Base-by-base conservation (phyloP, 2,797 vertebrate species). In the Peromyscus eremicus region DNA sequence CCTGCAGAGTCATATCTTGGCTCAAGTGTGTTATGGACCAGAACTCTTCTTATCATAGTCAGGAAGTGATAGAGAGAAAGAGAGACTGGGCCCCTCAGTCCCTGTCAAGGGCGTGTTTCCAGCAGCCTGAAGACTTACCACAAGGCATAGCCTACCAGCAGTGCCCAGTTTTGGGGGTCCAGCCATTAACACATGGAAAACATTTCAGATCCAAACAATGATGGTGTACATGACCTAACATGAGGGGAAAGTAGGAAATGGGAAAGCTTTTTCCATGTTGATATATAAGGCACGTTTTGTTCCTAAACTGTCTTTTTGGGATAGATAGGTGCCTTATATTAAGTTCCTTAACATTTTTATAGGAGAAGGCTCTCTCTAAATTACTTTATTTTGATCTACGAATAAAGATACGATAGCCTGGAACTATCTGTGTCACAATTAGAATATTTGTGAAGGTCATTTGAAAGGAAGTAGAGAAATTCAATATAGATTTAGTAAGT, bases 381-480 rank as follows among this genome's bases (percentile, higher is more conserved):
- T 92, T 66, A 71, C n/a, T 94, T 92, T 70, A 87, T 96, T 97
- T 94, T 94, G 85, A 83, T 86, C 70, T 46, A 84, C 46, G 76
- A 46, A 89, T 40, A 86, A 92, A 94, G 64, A 89, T 17, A 34
- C 34, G 73, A 1, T 49, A 73, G 25, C 29, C 29, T 25, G 4
- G n/a, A 83, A 71, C 52, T 82, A 52, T 32, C n/a, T 81, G 6
- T 92, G 62, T 82, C 81, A 21, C 49, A 37, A 16, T 57, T 82
- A 21, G 40, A 80, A 25, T 43, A 49, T 73, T n/a, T 79, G 37
- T 37, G 55, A 66, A 87, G 86, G 89, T 94, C 91, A 94, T 88
- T 76, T 77, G 37, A 89, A 92, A 93, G 57, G 80, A 80, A 77
- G 25, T 46, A 79, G 71, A 94, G 94, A 87, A 91, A 96, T 96